Conservation (phyloP, 2,797 vertebrate genomes). For the Xenops minutus region DNA sequence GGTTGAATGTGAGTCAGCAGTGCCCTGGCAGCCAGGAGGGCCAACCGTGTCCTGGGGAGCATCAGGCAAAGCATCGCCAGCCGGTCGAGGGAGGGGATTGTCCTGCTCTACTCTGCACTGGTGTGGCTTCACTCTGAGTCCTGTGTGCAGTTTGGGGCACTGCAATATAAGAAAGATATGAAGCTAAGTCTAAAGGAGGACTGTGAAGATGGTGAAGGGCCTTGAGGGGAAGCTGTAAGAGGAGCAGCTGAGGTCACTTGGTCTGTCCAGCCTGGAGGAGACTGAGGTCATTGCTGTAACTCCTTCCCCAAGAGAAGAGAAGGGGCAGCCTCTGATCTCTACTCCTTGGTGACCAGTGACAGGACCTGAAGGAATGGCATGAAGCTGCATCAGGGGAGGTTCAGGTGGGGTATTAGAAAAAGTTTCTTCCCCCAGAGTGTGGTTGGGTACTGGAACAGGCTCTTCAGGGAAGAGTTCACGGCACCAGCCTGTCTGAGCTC, state of each 20-base stretch:
- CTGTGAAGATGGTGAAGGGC: background rate
- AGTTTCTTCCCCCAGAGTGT: background rate
- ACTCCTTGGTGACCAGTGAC: background rate
- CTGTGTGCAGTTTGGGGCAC: too few relatives aligned
- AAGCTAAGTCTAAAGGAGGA: background rate
- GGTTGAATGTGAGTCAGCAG: background rate
- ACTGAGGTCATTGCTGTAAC: background rate
- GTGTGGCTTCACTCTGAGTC: background rate
- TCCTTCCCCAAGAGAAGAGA: too few relatives aligned
- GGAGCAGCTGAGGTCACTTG: background rate
- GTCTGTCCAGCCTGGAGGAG: background rate
- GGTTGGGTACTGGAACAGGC: background rate
- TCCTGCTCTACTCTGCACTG: background rate
- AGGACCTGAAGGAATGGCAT: background rate
- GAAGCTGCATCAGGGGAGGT: background rate
- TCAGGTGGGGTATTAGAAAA: background rate
- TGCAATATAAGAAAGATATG: background rate
- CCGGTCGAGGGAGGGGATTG: background rate
- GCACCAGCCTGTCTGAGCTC: background rate
- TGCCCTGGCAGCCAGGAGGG: background rate
- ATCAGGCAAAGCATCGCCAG: background rate
- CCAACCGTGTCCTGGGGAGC: background rate
- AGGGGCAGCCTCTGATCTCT: background rate
- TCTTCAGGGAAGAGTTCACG: background rate
- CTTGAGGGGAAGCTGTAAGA: background rate